These are phyloP conservation scores for Chaunax sp. DNA, from an alignment of 2,797 vertebrate species.

Conservation along the genomic window DNA sequence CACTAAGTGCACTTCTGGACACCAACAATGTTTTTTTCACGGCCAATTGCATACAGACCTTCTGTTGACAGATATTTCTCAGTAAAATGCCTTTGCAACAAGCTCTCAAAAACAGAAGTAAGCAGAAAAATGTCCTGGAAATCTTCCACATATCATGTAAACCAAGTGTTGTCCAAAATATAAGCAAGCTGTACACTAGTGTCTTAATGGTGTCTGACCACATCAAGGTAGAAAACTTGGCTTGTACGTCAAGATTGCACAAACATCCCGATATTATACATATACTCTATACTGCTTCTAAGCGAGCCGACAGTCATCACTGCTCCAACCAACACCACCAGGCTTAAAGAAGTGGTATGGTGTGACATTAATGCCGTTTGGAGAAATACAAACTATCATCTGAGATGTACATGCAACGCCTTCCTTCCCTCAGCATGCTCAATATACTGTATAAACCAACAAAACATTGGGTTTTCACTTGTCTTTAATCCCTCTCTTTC, in stretches of 20 bases:
- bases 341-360: not conserved
- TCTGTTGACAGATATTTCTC: slow-evolving; percentile 44
- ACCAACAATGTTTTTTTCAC: slow-evolving; percentile 31
- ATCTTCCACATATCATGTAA: slow-evolving; percentile 67
- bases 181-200: slow-evolving; percentile 81
- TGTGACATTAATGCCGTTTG: slow-evolving; percentile 13
- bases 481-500: slow-evolving; percentile 3
- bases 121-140: slow-evolving; percentile 52
- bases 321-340: slow-evolving; percentile 14
- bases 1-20: slow-evolving; percentile 73
- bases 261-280: slow-evolving; percentile 64
- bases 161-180: slow-evolving; percentile 60
- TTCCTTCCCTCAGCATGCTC: slow-evolving; percentile 10
- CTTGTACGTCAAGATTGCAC: slow-evolving; percentile 69
- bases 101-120: slow-evolving; percentile 48
- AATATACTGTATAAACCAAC: slow-evolving; percentile 15
- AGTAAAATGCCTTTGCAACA: slow-evolving; percentile 53
- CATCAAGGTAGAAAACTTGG: slow-evolving; percentile 53
- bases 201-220: slow-evolving; percentile 64
- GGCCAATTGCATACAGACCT: slow-evolving; percentile 51
- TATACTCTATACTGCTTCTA: slow-evolving; percentile 24
- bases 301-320: slow-evolving; percentile 34
- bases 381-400: slow-evolving; percentile 39
- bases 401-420: slow-evolving; percentile 19
- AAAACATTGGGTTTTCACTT: slow-evolving; percentile 5